Percentiles rank a stretch among this genome's conserved stretches.
Evolutionary conservation across 64 coral and sea anemone genomes (phyloP).

Genomic region (Hydrozoanthus tunicans): DNA sequence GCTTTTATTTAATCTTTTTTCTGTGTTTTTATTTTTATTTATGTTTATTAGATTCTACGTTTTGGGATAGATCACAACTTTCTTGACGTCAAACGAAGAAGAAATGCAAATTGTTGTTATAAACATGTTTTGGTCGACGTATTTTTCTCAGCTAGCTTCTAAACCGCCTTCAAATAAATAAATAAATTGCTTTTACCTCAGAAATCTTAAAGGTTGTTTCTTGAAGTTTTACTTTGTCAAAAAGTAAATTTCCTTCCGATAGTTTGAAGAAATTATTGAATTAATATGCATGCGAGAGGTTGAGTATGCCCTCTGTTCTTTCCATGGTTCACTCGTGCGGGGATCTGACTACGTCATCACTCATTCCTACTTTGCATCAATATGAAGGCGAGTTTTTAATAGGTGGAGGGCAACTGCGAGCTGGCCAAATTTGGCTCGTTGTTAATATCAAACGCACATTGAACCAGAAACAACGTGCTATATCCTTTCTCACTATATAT

Average conservation of each 20-base stretch:
- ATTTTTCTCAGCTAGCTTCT: neutral
- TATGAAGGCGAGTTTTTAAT: neutral
- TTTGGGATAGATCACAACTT: neutral
- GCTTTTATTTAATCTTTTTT: neutral
- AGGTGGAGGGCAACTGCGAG: neutral
- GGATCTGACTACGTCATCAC: conserved; percentile 9
- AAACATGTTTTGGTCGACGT: conserved; percentile 45
- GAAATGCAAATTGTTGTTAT: neutral
- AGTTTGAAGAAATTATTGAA: neutral
- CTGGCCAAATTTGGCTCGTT: conserved; percentile 43
- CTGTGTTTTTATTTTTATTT: neutral
- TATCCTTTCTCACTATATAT: neutral
- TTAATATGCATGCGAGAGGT: neutral
- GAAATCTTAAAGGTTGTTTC: neutral
- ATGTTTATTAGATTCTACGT: neutral
- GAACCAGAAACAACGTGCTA: neutral
- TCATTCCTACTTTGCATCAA: neutral
- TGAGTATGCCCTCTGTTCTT: neutral
- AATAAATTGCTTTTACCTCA: neutral
- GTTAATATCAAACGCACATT: neutral
- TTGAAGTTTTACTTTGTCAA: too few relatives aligned
- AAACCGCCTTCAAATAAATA: neutral
- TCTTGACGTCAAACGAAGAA: conserved; percentile 45
- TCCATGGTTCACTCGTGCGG: neutral
- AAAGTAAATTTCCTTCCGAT: too few relatives aligned